Base-by-base conservation (phyloP, 2,888 invertebrate species). In the Iselma pallidipennis region DNA sequence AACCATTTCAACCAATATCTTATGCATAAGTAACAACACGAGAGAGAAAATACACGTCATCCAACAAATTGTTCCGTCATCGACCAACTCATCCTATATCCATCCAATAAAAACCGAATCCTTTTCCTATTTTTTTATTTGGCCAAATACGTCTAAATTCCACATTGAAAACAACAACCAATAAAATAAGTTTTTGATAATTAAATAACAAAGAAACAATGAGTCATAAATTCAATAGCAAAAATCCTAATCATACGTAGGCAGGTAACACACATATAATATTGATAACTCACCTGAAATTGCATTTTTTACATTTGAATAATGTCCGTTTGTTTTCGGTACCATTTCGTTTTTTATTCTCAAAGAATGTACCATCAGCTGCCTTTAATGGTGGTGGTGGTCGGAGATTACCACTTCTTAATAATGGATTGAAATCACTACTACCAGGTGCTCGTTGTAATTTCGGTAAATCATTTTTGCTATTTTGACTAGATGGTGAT, bases 271-370 rank as follows among this genome's bases (percentile, higher is more conserved):
- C 56, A 49, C 7, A 28, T 7, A 6, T 1, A 28, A 4, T 19
- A 37, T 33, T 33, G 33, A 37, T 16, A 57, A 83, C 85, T 85
- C 81, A 92, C 92, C 89, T 90, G 82, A 91, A 95, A 78, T 90
- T 89, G 81, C 96, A 96, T 77, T 92, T 92, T 81, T 94, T 94
- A 82, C 96, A 96, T 79, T 94, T 92, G 91, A 94, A 94, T 71
- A 91, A 82, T 12, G 91, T 91, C 75, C 89, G 89, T 81, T 91
- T 92, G 45, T 86, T 84, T 74, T 84, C 87, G 74, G 82, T 45
- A 19, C 45, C 84, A 78, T 65, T 75, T 64, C 63, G 82, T 83
- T 71, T 83, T 82, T 74, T 85, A 80, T 74, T 82, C 71, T 79
- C 76, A 10, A 83, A 62, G 75, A 76, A 64, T 77, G 82, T 73